These are phyloP conservation scores for Halcyon chelicuti DNA, from an alignment of 2,797 vertebrate genomes.

Conservation along the genomic window DNA sequence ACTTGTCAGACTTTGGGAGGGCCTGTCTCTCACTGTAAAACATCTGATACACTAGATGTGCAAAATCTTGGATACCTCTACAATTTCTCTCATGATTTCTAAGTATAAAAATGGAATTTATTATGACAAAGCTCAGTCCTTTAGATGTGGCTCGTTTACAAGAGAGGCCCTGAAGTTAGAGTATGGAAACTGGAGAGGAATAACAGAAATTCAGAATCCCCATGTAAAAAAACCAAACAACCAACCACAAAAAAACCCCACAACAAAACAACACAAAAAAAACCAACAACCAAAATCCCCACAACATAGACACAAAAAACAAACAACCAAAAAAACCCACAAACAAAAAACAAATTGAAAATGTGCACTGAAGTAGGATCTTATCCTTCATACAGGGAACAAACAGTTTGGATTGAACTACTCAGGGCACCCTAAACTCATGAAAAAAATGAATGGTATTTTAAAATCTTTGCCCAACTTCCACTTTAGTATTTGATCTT, in stretches of 20 bases:
- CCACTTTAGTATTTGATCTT: background rate
- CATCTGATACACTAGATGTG: background rate
- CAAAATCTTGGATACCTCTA: background rate
- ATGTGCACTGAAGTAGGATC: background rate
- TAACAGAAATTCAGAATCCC: background rate
- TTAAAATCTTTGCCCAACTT: background rate
- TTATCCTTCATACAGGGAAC: background rate
- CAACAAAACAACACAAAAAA: background rate
- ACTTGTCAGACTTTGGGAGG: background rate
- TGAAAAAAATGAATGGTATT: background rate
- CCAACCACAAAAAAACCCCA: no score
- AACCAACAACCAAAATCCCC: background rate
- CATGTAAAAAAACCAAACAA: background rate
- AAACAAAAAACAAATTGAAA: background rate
- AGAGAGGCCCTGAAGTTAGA: background rate
- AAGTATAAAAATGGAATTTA: background rate
- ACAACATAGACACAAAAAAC: no score
- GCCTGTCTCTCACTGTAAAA: background rate
- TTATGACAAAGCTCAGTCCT: background rate
- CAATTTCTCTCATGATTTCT: accelerated
- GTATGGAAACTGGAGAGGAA: background rate
- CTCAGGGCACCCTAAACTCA: background rate
- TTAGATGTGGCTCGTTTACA: background rate
- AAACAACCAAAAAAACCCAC: background rate
- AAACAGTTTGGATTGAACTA: background rate